Evolutionary conservation across 2,113 vertebrate species (phyloP).

Genomic region (Anoura caudifer): DNA sequence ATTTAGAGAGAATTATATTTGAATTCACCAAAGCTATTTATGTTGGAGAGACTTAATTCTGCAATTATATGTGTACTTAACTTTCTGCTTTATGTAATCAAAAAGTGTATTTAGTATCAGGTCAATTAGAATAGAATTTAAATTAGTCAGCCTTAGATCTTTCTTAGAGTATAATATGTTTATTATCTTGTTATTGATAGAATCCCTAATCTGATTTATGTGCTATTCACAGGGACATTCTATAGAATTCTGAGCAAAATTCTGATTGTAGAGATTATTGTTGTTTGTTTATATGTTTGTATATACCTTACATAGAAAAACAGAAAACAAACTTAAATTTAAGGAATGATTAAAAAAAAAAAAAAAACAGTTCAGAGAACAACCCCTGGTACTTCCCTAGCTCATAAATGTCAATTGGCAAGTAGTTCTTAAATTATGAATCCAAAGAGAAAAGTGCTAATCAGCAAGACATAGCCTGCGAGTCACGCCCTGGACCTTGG

Average conservation of each 20-base stretch:
- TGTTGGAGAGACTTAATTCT: background rate
- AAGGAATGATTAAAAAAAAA: background rate
- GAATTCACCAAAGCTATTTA: background rate
- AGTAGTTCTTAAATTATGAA: constrained; percentile 30
- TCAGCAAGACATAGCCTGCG: background rate
- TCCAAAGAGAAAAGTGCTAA: constrained; percentile 21
- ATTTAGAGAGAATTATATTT: background rate
- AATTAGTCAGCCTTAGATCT: background rate
- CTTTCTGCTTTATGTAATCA: background rate
- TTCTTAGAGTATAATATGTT: background rate
- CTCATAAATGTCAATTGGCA: constrained; percentile 15
- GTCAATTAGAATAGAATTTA: background rate
- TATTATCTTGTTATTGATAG: background rate
- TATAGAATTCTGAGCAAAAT: background rate
- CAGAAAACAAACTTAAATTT: background rate
- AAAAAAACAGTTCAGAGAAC: background rate
- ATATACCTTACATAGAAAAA: background rate
- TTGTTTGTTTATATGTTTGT: background rate
- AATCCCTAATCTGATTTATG: background rate
- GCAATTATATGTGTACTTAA: background rate
- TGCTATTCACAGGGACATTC: background rate
- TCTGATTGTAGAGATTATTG: background rate
- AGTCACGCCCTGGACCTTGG: constrained; percentile 19
- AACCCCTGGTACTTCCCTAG: background rate
- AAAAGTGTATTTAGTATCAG: background rate